A percentile compares a stretch with the other conserved stretches of the same genome.
Evolutionary conservation across 2,113 vertebrate genomes (phyloP).

Genomic region (Dryoscopus gambensis): DNA sequence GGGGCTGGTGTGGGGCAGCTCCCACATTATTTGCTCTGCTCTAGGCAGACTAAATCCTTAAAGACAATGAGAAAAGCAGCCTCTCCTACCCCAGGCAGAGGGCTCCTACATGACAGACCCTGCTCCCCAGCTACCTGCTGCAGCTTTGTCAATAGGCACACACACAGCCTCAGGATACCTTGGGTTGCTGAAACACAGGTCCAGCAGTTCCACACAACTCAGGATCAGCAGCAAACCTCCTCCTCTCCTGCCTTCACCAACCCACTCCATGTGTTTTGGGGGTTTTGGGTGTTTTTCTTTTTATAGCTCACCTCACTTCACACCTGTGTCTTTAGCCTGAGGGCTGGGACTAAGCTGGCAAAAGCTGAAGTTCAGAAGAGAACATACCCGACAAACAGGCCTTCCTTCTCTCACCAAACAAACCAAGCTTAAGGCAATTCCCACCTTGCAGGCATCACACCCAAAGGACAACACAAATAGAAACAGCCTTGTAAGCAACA

Average conservation of each 20-base stretch:
- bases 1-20: neutral
- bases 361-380: neutral
- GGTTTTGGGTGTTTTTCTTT: neutral
- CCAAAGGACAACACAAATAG: slow-evolving; percentile 48
- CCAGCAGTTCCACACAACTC: neutral
- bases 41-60: neutral
- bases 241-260: neutral
- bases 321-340: neutral
- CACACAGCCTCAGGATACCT: neutral
- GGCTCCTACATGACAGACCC: neutral
- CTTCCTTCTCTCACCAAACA: slow-evolving; percentile 28
- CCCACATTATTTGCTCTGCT: neutral
- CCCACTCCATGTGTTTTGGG: neutral
- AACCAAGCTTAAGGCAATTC: slow-evolving; percentile 15
- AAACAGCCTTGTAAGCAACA: slow-evolving; percentile 18
- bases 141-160: neutral
- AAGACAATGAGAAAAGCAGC: neutral
- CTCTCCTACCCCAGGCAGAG: neutral
- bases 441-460: slow-evolving; percentile 12
- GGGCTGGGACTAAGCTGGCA: neutral
- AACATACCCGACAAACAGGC: slow-evolving; percentile 16
- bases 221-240: neutral
- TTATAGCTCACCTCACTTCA: slow-evolving; percentile 26
- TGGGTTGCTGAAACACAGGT: neutral
- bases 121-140: neutral